A percentile compares a stretch with the other conserved stretches of the same genome.
These are phyloP conservation scores for Athalia rosae DNA, from an alignment of 2,888 invertebrate species.

Conservation along the genomic window DNA sequence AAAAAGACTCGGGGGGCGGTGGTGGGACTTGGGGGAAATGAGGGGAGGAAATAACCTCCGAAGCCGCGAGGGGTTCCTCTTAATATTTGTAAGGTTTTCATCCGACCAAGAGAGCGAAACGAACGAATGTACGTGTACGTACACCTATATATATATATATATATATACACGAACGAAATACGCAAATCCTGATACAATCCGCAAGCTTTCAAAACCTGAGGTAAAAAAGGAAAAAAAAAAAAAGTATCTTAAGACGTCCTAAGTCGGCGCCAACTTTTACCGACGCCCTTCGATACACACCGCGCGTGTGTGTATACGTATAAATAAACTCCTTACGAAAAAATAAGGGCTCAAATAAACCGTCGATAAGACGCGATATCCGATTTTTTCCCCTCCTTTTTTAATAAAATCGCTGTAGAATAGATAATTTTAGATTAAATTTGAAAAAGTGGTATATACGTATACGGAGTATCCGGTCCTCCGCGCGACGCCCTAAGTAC, in stretches of 20 bases:
- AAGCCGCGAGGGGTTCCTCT: conserved; percentile 62
- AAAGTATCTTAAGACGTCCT: conserved; percentile 32
- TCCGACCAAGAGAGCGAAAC: conserved; percentile 50
- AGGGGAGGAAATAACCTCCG: conserved; percentile 46
- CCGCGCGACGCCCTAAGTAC: too few relatives aligned
- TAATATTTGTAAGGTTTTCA: conserved; percentile 71
- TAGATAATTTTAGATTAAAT: too few relatives aligned
- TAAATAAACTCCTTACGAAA: too few relatives aligned
- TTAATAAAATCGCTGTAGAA: too few relatives aligned
- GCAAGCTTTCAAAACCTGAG: conserved; percentile 28
- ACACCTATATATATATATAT: too few relatives aligned
- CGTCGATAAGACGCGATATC: too few relatives aligned
- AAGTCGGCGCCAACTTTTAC: conserved; percentile 21
- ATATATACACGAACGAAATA: conserved; percentile 29
- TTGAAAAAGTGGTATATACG: too few relatives aligned
- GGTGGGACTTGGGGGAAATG: conserved; percentile 36
- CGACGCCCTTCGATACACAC: neutral
- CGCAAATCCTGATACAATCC: conserved; percentile 40
- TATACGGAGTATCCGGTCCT: too few relatives aligned
- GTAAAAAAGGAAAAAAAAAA: conserved; percentile 19
- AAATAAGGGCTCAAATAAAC: too few relatives aligned
- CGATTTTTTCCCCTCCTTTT: too few relatives aligned
- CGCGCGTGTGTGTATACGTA: neutral
- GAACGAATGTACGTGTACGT: neutral
- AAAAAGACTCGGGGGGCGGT: conserved; percentile 37